Evolutionary conservation across 2,888 invertebrate genomes (phyloP), one percentile per base, ranked within the genome.

Genomic region (Noctua pronuba): DNA sequence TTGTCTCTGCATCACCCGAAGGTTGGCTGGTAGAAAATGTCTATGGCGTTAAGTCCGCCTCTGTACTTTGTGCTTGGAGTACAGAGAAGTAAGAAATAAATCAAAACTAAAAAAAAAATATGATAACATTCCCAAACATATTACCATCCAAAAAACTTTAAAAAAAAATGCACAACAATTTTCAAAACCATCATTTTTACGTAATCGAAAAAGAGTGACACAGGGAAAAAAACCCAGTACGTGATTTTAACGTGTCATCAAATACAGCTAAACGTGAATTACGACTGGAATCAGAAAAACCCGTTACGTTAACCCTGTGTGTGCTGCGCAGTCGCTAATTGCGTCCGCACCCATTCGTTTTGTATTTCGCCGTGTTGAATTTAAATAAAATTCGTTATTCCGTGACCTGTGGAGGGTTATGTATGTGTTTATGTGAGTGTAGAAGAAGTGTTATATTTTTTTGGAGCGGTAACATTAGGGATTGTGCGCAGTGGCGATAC

Each of bases 331-430:
- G 69, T 86, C 80, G 88, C 91, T 92, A 92, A 92, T 92, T 92
- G 88, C 91, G 88, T 86, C 86, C 88, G 79, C 75, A 87, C 86
- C 85, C 88, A 87, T 89, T 91, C 88, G 87, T 89, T 92, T 89
- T 85, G 87, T 86, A 87, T 89, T 91, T 88, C 80, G 44, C 79
- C 67, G 76, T 70, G 81, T 84, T 82, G 82, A 88, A 90, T 89
- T 90, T 86, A 88, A 87, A 91, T 89, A 91, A 89, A 91, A 89
- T 85, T 85, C 72, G 79, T 81, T 80, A 81, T 81, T 79, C 64
- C 65, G 46, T 83, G 73, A 67, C 75, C 77, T 38, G 66, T 60
- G 67, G 31, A 67, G 73, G 55, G 58, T 65, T 66, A 58, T 73
- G 55, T n/a, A 49, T 75, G 75, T 67, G 46, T 52, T 69, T 46